Percentiles rank a stretch among this genome's conserved stretches.
Conservation (phyloP, 2,113 vertebrate genomes). For the Passer montanus region DNA sequence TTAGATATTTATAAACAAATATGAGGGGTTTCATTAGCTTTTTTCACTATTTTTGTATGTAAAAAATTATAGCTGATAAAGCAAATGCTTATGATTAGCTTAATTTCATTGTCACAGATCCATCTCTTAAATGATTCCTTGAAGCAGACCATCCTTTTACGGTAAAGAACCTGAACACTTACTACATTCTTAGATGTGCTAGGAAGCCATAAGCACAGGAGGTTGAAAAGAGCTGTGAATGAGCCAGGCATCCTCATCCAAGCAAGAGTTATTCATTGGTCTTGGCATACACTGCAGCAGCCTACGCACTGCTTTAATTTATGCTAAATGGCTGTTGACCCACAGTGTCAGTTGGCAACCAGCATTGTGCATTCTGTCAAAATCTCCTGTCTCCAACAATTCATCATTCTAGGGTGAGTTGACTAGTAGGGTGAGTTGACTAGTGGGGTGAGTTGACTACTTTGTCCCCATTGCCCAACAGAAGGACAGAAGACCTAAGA, state of each 20-base stretch:
- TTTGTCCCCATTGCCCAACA: background rate
- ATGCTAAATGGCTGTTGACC: constrained; percentile 52
- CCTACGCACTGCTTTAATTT: constrained; percentile 40
- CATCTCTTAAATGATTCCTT: background rate
- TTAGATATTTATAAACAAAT: background rate
- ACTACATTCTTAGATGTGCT: background rate
- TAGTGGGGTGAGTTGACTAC: background rate
- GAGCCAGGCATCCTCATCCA: constrained; percentile 34
- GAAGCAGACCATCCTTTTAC: background rate
- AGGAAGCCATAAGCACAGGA: constrained; percentile 12
- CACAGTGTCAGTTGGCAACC: constrained; percentile 14
- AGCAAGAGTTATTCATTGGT: constrained; percentile 57
- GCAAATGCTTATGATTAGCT: background rate
- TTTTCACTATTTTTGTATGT: background rate
- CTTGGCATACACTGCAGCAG: constrained; percentile 47
- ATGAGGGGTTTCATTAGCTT: fast-evolving
- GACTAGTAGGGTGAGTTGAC: background rate
- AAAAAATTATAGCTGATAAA: background rate
- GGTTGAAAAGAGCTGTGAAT: constrained; percentile 35
- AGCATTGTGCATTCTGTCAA: background rate
- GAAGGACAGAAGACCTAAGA: background rate
- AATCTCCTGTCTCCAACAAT: background rate
- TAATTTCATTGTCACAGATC: background rate
- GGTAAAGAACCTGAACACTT: background rate
- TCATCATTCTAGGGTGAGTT: background rate